Percentiles rank a stretch among this genome's conserved stretches.
These are phyloP conservation scores for Crax fasciolata DNA, from an alignment of 2,797 vertebrate species.

Conservation along the genomic window DNA sequence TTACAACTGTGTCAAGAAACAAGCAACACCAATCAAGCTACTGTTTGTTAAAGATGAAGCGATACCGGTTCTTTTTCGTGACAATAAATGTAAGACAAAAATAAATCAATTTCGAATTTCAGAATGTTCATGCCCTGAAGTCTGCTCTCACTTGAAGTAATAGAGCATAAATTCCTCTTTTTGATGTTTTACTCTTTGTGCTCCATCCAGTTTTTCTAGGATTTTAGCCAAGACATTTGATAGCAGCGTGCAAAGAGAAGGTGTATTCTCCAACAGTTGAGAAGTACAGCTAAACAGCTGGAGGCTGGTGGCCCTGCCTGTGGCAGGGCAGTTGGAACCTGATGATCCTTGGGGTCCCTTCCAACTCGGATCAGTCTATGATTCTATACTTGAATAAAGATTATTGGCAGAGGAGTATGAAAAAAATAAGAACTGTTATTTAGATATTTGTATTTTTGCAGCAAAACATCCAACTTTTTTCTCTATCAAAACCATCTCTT, in stretches of 20 bases:
- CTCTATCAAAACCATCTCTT: neutral
- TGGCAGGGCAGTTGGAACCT: too few relatives aligned
- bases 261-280: slow-evolving; percentile 1
- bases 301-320: too few relatives aligned
- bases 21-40: neutral
- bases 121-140: neutral
- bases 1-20: neutral
- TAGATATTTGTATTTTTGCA: neutral
- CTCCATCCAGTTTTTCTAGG: slow-evolving; percentile 11
- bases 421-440: neutral
- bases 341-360: too few relatives aligned
- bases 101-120: neutral
- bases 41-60: neutral
- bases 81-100: neutral
- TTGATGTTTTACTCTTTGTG: neutral
- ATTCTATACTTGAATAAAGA: neutral
- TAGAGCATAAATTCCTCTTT: neutral
- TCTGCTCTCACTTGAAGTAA: neutral
- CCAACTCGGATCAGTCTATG: too few relatives aligned
- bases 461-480: neutral
- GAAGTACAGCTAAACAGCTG: neutral
- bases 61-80: neutral
- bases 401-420: accelerated
- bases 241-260: neutral
- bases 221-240: slow-evolving; percentile 50